Evolutionary conservation across 1,140 invertebrate genomes (phyloP), one percentile per base, ranked within the genome.

Genomic region (Atopsyche davidsoni): DNA sequence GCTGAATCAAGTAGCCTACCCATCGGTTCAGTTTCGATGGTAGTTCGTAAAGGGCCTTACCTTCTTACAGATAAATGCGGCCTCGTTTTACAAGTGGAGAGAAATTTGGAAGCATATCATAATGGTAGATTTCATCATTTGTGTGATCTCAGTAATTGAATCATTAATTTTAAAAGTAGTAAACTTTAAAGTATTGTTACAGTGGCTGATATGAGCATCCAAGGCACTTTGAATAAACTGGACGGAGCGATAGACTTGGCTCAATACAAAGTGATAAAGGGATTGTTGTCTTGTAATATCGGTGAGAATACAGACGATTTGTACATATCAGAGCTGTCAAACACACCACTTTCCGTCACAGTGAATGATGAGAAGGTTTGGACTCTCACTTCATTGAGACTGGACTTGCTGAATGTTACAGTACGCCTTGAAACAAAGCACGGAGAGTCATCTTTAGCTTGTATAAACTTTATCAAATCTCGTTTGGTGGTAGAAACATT

Each of bases 401-500:
- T 97, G 22, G 85, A 95, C 60, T 70, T 97, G 3, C 80, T 89
- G n/a, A 89, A 96, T 68, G 92, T 96, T 1, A 86, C 82, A 0
- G 68, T 95, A 3, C 79, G 85, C 54, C 63, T 94, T 14, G 69
- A 80, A 59, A 73, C 82, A 1, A 70, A 70, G 55, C 68, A 76
- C 35, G 70, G 68, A 22, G 75, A 79, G 36, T 68, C 75, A 1
- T 81, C 88, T 4, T 68, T 97, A 13, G 89, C 91, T 1, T 87
- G 86, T 54, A 80, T 96, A 43, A 91, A 96, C 67, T 96, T 96
- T 65, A 89, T 96, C 41, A 89, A 89, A 64, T 96, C 92, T 0
- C 78, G 82, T 19, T 68, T 98, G 2, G 83, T 86, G 16, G 79
- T 92, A 35, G 90, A 94, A 62, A 83, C 82, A 1, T 85, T 83